Base-by-base conservation (phyloP, 1,140 invertebrate species). In the Drosophila pallidifrons region DNA sequence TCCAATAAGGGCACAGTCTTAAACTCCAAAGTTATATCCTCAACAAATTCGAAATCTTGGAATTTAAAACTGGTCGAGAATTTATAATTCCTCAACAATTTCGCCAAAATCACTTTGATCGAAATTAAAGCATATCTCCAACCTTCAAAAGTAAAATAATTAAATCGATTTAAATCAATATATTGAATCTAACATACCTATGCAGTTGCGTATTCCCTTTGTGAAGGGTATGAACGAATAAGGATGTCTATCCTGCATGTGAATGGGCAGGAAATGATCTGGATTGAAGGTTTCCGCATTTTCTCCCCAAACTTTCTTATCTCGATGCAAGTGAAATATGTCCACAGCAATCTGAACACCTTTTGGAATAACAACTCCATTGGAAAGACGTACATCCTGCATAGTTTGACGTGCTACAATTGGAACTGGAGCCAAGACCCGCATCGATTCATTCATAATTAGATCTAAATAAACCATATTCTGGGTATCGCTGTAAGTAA, bases 401-500 rank as follows among this genome's bases (percentile, higher is more conserved):
- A 71, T 77, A 1, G 79, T 81, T 65, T 81, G 74, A 6, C 91
- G 64, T 0, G 82, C 82, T 1, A 91, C 80, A 1, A 92, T 55
- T 3, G 91, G 91, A n/a, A 92, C 88, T 0, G 88, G 85, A 1
- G 91, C 68, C 20, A 92, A 87, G 16, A 89, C 88, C 79, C 95
- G 89, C 68, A 96, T 82, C 3, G 94, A 94, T 89, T 96, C 95
- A 80, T 95, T 95, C 1, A 96, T 93, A 1, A 94, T 94, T 71
- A 94, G 93, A 59, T 95, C 95, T 28, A 96, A 91, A 79, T 96
- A 95, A 49, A 94, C 94, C 94, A 97, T 94, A 60, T 94, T 77
- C 49, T 93, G 85, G 1, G 95, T 82, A 60, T 95, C 94, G 8
- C 94, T 93, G 63, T 93, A 93, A 4, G 93, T 94, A 0, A 93